Percentiles rank a stretch among this genome's conserved stretches.
Conservation (phyloP, 1,140 invertebrate species). For the Lerema accius region DNA sequence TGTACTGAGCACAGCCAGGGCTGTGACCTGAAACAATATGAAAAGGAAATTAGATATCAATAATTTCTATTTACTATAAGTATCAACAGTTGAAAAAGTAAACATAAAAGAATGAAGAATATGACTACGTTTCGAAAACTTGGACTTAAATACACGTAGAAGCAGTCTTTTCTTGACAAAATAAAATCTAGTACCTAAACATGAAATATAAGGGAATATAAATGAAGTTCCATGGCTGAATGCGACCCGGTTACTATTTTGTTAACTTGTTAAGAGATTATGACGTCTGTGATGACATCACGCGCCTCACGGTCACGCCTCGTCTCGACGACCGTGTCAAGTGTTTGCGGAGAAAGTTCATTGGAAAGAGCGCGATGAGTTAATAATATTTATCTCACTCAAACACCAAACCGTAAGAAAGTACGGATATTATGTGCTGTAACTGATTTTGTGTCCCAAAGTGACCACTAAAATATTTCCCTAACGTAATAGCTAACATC, state of each 20-base stretch:
- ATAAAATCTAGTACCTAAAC: too few relatives aligned
- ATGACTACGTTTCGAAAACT: too few relatives aligned
- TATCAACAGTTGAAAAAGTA: too few relatives aligned
- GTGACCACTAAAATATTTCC: too few relatives aligned
- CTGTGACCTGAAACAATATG: constrained; percentile 78
- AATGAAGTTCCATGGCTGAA: too few relatives aligned
- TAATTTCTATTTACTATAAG: neutral
- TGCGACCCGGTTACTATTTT: too few relatives aligned
- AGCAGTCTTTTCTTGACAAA: too few relatives aligned
- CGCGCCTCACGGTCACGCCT: neutral
- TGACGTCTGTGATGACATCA: constrained; percentile 3
- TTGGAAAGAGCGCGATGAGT: constrained; percentile 2
- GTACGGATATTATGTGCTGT: neutral
- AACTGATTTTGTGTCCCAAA: too few relatives aligned
- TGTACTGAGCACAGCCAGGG: constrained; percentile 77
- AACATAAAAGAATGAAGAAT: too few relatives aligned
- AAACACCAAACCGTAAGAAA: constrained; percentile 8
- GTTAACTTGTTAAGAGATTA: neutral
- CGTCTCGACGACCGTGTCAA: constrained; percentile 6
- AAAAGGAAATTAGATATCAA: constrained; percentile 33
- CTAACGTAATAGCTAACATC: too few relatives aligned
- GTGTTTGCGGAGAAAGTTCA: constrained; percentile 20
- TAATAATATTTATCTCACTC: constrained; percentile 24
- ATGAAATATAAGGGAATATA: too few relatives aligned
- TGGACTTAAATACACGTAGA: too few relatives aligned